Percentiles rank a stretch among this genome's conserved stretches.
Conservation (phyloP, 2,113 vertebrate species). For the Stegostoma tigrinum region DNA sequence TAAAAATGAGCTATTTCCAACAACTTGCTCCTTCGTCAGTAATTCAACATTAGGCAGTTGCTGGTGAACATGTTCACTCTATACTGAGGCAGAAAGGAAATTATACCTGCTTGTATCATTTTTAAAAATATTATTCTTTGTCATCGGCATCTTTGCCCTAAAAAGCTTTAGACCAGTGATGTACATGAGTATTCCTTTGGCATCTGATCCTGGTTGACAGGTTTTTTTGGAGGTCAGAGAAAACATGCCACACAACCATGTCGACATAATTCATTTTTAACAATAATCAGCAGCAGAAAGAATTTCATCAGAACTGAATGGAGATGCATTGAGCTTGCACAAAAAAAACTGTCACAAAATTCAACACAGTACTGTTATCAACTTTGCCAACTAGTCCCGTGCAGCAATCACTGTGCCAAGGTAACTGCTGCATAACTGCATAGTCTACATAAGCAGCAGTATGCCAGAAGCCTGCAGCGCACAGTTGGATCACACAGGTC, state of each 20-base stretch:
- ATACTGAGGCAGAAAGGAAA: not conserved
- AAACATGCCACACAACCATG: not conserved
- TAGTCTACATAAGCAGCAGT: not conserved
- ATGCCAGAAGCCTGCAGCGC: not conserved
- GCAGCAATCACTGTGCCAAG: not conserved
- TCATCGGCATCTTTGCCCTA: not conserved
- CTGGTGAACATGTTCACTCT: not conserved
- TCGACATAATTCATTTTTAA: not conserved
- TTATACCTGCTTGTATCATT: not conserved
- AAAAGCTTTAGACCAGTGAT: not conserved
- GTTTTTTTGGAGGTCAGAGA: not conserved
- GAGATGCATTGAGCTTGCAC: not conserved
- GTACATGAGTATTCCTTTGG: not conserved
- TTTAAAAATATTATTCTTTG: not conserved
- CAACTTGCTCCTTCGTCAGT: not conserved
- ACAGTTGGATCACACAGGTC: not conserved
- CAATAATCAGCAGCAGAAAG: not conserved
- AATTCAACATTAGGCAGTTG: not conserved
- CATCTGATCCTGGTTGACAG: not conserved
- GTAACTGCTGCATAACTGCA: not conserved
- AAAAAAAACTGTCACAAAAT: constrained; percentile 9
- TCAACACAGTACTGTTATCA: not conserved
- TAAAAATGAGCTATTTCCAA: not conserved
- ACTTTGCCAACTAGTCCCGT: not conserved
- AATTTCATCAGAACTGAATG: not conserved